Base-by-base conservation (phyloP, 1,140 invertebrate species). In the Subanguina moxae region DNA sequence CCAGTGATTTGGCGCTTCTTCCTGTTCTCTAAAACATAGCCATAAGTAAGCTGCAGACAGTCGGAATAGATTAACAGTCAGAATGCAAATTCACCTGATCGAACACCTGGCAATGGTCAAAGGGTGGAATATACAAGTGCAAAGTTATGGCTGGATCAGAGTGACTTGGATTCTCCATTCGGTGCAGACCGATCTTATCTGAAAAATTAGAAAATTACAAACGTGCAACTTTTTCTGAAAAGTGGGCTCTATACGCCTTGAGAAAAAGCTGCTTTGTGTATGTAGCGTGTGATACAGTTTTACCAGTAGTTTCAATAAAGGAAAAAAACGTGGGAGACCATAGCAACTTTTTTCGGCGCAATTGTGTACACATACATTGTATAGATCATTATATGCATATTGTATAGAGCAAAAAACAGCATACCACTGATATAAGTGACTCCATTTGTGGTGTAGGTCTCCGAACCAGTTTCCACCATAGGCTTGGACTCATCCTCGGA, bases 41-140 rank as follows among this genome's bases (percentile, higher is more conserved):
- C 15, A n/a, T n/a, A n/a, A n/a, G n/a, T n/a, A n/a, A n/a, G n/a
- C n/a, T 48, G 66, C 25, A 7, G 65, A 32, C 9, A 46, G 19
- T 30, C 25, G 19, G 15, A 57, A 71, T 45, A n/a, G n/a, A n/a
- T n/a, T 67, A 8, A 0, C 0, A 70, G 17, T 28, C 15, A 62
- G n/a, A 15, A 71, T 46, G 25, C 23, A 13, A 57, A 15, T 15
- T 75, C 8, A 74, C 72, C 48, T 78, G 67, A 62, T 98, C 93
- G 83, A 97, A 98, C 1, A 92, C 88, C 0, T 88, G 86, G 82
- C 95, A 98, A 46, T 87, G 84, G 57, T 89, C 86, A 83, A 93
- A 98, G 0, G 95, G 93, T 0, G 95, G 95, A 75, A 90, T 91
- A 84, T 99, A 99, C 0, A 99, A 86, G 82, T 99, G 95, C 17